A percentile compares a stretch with the other conserved stretches of the same genome.
Conservation (phyloP, 2,888 invertebrate species). For the Tortricodes alternella region DNA sequence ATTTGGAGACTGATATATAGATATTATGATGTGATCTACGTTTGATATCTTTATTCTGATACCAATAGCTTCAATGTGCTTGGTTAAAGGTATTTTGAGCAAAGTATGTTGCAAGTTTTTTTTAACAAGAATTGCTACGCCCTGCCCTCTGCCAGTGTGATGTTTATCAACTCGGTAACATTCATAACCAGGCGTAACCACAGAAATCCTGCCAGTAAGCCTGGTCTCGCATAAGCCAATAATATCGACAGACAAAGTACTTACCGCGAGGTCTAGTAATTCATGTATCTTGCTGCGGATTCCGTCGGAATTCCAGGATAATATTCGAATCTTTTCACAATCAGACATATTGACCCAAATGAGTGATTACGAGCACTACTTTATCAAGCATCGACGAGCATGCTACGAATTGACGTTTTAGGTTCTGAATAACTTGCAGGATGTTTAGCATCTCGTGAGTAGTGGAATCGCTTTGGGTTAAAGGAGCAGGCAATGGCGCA, state of each 20-base stretch:
- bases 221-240: conserved; percentile 13
- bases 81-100: not conserved
- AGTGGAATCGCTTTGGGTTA: not conserved
- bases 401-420: conserved; percentile 20
- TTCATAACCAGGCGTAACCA: not conserved
- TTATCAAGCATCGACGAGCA: conserved; percentile 5
- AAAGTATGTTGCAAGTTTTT: not conserved
- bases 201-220: not conserved
- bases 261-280: conserved; percentile 8
- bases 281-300: conserved; percentile 12
- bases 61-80: not conserved
- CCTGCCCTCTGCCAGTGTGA: conserved; percentile 11
- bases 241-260: conserved; percentile 14
- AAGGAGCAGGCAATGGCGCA: too few species aligned
- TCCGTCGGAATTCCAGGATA: conserved; percentile 6
- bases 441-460: conserved; percentile 20
- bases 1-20: conserved; percentile 26
- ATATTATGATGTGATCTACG: not conserved
- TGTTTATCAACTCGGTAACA: not conserved
- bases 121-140: not conserved
- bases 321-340: not conserved
- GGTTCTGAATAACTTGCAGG: conserved; percentile 9
- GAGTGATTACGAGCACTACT: conserved; percentile 23
- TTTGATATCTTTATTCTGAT: not conserved
- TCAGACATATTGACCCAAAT: conserved; percentile 20